Evolutionary conservation across 1,140 invertebrate genomes (phyloP).

Genomic region (Atopsyche davidsoni): DNA sequence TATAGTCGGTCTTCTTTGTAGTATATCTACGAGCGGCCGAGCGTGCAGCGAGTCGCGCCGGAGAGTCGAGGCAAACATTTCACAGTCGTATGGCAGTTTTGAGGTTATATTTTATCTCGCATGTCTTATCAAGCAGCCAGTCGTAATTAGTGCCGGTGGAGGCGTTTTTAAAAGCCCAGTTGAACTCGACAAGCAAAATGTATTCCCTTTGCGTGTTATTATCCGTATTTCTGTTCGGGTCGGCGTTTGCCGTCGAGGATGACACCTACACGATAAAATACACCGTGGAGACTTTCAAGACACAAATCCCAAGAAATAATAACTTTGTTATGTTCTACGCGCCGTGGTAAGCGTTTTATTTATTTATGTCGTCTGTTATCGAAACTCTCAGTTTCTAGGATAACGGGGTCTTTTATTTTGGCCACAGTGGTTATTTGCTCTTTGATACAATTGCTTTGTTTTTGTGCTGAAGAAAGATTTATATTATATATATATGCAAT

Average conservation of each 20-base stretch:
- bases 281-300: constrained; percentile 48
- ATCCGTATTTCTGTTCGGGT: constrained; percentile 11
- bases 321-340: constrained; percentile 76
- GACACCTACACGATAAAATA: constrained; percentile 29
- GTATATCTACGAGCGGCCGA: too few relatives aligned
- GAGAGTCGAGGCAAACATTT: too few relatives aligned
- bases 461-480: too few relatives aligned
- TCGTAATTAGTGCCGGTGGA: constrained; percentile 6
- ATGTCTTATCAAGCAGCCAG: background rate
- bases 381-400: too few relatives aligned
- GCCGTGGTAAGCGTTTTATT: constrained; percentile 55
- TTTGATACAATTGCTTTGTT: too few relatives aligned
- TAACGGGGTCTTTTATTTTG: too few relatives aligned
- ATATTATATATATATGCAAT: too few relatives aligned
- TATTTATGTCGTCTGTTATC: too few relatives aligned
- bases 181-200: constrained; percentile 10
- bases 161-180: constrained; percentile 12
- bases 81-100: background rate
- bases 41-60: too few relatives aligned
- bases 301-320: constrained; percentile 54
- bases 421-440: too few relatives aligned
- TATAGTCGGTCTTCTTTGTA: too few relatives aligned
- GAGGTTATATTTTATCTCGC: background rate
- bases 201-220: background rate
- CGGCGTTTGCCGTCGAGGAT: constrained; percentile 12